Evolutionary conservation across 2,888 invertebrate genomes (phyloP).

Genomic region (Sicus ferrugineus): DNA sequence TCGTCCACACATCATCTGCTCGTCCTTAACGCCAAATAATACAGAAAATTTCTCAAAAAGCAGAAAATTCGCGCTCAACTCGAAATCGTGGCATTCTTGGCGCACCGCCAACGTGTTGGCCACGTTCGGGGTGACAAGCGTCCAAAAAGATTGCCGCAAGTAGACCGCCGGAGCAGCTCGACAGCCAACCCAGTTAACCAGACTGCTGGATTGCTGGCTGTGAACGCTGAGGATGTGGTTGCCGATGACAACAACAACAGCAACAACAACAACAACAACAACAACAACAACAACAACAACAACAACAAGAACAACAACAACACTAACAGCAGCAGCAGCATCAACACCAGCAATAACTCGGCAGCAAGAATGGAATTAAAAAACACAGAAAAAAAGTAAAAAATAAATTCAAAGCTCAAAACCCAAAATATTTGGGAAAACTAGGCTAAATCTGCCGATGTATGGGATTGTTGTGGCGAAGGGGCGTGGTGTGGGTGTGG

Average conservation of each 20-base stretch:
- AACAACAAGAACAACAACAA: background rate
- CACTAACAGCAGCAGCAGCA: background rate
- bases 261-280: background rate
- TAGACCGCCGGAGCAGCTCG: background rate
- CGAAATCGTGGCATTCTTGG: conserved; percentile 13
- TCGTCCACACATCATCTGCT: background rate
- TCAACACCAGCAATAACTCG: background rate
- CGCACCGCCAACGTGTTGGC: conserved; percentile 7
- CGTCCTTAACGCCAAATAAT: conserved; percentile 8
- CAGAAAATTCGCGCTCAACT: conserved; percentile 17
- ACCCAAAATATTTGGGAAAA: background rate
- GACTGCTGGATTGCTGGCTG: background rate
- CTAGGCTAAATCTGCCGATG: conserved; percentile 18
- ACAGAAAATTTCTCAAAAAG: conserved; percentile 8
- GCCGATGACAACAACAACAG: background rate
- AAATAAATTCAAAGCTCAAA: background rate
- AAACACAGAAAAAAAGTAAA: background rate
- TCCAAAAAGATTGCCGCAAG: background rate
- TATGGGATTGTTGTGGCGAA: background rate
- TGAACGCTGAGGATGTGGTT: background rate
- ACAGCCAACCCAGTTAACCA: conserved; percentile 13
- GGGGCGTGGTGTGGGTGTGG: background rate
- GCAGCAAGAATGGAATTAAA: background rate
- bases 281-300: background rate
- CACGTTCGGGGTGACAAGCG: conserved; percentile 18